A percentile compares a stretch with the other conserved stretches of the same genome.
Conservation (phyloP, 2,888 invertebrate genomes). For the Seira sanloemensis region DNA sequence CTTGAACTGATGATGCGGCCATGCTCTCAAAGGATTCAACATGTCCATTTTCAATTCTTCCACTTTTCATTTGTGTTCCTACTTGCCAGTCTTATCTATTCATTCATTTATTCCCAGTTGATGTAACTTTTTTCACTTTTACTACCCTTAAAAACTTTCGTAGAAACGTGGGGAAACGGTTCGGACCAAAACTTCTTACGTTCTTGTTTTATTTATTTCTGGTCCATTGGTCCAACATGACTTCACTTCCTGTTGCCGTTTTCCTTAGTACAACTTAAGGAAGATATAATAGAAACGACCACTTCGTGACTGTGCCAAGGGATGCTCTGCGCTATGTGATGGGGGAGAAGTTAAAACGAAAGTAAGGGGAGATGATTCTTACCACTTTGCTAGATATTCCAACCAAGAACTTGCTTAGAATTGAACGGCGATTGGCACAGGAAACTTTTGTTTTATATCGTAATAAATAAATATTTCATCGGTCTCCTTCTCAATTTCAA, state of each 20-base stretch:
- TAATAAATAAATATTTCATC: neutral
- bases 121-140: neutral
- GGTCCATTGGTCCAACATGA: conserved; percentile 15
- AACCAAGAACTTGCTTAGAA: neutral
- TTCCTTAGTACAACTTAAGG: neutral
- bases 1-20: neutral
- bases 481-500: neutral
- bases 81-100: neutral
- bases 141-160: neutral
- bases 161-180: neutral
- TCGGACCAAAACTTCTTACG: neutral
- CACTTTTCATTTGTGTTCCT: conserved; percentile 15
- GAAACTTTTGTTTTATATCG: neutral
- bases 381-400: no score
- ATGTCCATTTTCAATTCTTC: conserved; percentile 35
- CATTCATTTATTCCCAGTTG: conserved; percentile 7
- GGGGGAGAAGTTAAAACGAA: conserved; percentile 1
- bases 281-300: conserved; percentile 8
- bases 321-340: conserved; percentile 6
- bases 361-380: neutral
- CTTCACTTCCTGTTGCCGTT: conserved; percentile 5
- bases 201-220: neutral
- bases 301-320: conserved; percentile 37
- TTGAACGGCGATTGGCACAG: neutral
- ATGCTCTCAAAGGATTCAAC: neutral